Evolutionary conservation across 2,888 invertebrate genomes (phyloP).

Genomic region (Pycnomerus fuliginosus): DNA sequence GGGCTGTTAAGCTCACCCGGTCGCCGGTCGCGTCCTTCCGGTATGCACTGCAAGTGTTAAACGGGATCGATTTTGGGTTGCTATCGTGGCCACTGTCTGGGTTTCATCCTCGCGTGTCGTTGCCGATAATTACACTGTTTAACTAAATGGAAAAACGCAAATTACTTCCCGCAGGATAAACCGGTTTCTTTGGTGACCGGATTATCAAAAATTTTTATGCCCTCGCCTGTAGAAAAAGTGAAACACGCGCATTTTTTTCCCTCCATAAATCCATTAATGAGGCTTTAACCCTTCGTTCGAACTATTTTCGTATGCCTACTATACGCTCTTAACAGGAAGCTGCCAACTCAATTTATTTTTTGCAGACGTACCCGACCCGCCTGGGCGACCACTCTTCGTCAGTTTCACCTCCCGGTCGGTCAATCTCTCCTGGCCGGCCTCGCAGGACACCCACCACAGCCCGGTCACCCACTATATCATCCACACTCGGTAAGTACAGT

Average conservation of each 20-base stretch:
- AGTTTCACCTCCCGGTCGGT: conserved; percentile 72
- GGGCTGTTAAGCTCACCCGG: conserved; percentile 17
- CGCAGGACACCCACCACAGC: conserved; percentile 67
- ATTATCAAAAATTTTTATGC: no score
- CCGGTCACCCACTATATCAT: conserved; percentile 72
- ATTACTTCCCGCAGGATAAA: conserved; percentile 34
- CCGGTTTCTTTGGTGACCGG: conserved; percentile 20
- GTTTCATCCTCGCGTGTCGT: conserved; percentile 31
- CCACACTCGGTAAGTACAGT: conserved; percentile 70
- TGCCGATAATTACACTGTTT: conserved; percentile 35
- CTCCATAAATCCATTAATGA: no score
- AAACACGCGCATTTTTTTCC: no score
- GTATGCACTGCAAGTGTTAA: conserved; percentile 29
- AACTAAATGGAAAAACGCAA: conserved; percentile 36
- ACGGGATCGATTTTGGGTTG: conserved; percentile 21
- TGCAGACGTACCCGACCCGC: conserved; percentile 70
- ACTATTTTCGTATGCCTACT: no score
- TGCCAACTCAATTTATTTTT: conserved; percentile 33
- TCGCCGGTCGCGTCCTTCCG: conserved; percentile 29
- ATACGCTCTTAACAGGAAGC: no score
- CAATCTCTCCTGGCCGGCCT: conserved; percentile 73
- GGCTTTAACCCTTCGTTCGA: no score
- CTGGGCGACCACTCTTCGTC: conserved; percentile 69
- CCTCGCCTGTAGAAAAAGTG: no score
- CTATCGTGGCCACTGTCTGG: conserved; percentile 16